Conservation (phyloP, 1,140 invertebrate species). For the Mylabris phalerata region DNA sequence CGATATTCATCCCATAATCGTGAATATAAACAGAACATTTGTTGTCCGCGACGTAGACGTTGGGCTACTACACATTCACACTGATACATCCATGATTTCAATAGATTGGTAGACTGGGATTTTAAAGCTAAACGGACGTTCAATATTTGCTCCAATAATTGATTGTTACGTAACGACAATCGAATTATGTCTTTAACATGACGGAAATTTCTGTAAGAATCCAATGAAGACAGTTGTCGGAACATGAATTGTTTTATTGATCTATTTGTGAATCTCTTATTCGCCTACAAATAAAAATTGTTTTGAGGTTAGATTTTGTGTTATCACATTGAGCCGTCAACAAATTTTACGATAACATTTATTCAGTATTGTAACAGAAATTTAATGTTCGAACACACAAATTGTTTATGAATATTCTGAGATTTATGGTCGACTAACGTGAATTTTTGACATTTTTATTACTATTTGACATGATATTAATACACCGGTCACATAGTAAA, state of each 20-base stretch:
- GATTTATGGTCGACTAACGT: too few species aligned
- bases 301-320: constrained; percentile 9
- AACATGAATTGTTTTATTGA: neutral
- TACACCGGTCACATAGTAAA: too few species aligned
- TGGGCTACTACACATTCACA: constrained; percentile 59
- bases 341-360: too few species aligned
- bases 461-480: too few species aligned
- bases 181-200: constrained; percentile 10
- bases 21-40: constrained; percentile 55
- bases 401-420: too few species aligned
- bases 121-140: constrained; percentile 23
- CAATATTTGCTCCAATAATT: constrained; percentile 6
- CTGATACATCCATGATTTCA: constrained; percentile 51
- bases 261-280: constrained; percentile 2
- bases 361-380: too few species aligned
- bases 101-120: constrained; percentile 43
- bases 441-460: too few species aligned
- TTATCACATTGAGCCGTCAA: neutral
- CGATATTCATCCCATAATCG: constrained; percentile 55
- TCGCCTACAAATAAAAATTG: constrained; percentile 17
- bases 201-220: constrained; percentile 2
- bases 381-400: too few species aligned
- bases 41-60: constrained; percentile 51
- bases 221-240: constrained; percentile 10
- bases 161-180: constrained; percentile 13